These are phyloP conservation scores for Thymelicus lineola DNA, from an alignment of 2,888 invertebrate species.

Conservation along the genomic window DNA sequence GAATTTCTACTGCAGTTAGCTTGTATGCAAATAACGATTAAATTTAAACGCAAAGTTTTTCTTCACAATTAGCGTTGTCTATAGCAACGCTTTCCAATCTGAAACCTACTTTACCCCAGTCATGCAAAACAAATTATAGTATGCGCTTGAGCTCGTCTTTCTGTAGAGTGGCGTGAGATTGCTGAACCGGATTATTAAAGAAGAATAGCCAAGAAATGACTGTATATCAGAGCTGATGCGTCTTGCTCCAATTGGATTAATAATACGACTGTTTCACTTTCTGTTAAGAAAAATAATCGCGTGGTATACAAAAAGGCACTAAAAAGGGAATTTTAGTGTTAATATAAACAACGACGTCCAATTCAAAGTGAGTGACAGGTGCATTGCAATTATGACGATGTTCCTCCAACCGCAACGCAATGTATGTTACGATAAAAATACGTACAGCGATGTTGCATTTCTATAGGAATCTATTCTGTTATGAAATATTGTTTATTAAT, in stretches of 20 bases:
- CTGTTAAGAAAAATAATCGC: too few species aligned
- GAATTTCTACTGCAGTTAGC: conserved; percentile 9
- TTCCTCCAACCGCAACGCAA: too few species aligned
- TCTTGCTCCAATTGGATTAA: conserved; percentile 19
- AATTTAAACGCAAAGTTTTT: conserved; percentile 24
- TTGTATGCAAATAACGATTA: conserved; percentile 38
- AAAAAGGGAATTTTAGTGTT: too few species aligned
- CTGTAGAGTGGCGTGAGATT: conserved; percentile 50
- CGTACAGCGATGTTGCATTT: too few species aligned
- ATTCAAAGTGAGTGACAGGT: too few species aligned
- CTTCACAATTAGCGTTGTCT: conserved; percentile 48
- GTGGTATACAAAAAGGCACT: too few species aligned
- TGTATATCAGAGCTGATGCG: conserved; percentile 16
- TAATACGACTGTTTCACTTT: neutral
- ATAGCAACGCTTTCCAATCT: conserved; percentile 68
- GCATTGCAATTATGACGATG: too few species aligned
- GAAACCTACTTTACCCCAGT: conserved; percentile 64
- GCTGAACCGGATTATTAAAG: conserved; percentile 27
- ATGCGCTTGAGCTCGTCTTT: conserved; percentile 45
- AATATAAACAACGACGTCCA: too few species aligned
- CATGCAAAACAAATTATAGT: conserved; percentile 77
- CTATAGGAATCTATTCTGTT: too few species aligned
- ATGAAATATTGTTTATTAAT: too few species aligned
- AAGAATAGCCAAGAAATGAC: conserved; percentile 23
- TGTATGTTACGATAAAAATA: too few species aligned